phyloP scores from a whole-genome alignment of 2,888 invertebrate genomes.

The Clostera curtula region DNA sequence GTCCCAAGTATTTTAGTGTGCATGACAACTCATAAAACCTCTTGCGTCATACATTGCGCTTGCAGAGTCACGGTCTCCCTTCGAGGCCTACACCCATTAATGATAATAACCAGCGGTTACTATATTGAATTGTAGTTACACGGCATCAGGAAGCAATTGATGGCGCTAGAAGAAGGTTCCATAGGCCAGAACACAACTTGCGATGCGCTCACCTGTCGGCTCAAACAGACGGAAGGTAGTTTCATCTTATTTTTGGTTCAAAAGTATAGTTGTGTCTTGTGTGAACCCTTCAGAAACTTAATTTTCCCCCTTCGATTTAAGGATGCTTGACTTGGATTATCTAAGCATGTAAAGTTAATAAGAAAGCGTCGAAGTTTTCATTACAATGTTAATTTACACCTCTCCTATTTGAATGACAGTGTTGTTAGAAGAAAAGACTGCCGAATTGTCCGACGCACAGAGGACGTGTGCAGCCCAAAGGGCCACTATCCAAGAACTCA shows the following conservation, averaged over 20 bases:
- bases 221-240: constrained; percentile 39
- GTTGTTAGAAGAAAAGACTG: constrained; percentile 28
- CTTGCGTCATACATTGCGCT: too few species aligned
- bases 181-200: constrained; percentile 19
- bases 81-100: too few species aligned
- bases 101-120: background rate
- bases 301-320: too few species aligned
- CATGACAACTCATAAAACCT: too few species aligned
- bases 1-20: too few species aligned
- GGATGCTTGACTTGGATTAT: too few species aligned
- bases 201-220: constrained; percentile 25
- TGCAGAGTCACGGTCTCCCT: too few species aligned
- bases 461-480: constrained; percentile 24
- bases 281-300: too few species aligned
- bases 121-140: constrained; percentile 23
- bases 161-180: constrained; percentile 18
- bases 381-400: background rate
- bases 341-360: too few species aligned
- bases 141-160: constrained; percentile 25
- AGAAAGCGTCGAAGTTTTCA: too few species aligned
- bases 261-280: too few species aligned
- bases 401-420: constrained; percentile 18
- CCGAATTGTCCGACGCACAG: constrained; percentile 24
- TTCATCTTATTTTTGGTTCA: background rate
- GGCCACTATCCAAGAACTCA: constrained; percentile 20